phyloP scores from a whole-genome alignment of 1,140 invertebrate genomes.

The Orchestia grillus region DNA sequence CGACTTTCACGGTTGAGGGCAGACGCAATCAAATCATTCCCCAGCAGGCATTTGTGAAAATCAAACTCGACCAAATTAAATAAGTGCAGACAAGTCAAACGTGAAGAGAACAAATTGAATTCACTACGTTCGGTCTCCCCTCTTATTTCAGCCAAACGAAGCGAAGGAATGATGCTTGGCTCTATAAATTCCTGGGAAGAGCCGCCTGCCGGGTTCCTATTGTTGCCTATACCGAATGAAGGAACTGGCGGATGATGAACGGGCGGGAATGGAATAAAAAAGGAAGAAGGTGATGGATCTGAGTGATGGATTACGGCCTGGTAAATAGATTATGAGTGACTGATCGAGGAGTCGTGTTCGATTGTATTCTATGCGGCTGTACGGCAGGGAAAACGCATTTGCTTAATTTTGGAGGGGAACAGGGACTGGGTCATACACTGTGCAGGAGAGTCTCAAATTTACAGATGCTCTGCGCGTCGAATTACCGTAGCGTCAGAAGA shows the following conservation, averaged over 20 bases:
- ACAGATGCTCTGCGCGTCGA: neutral
- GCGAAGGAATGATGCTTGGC: neutral
- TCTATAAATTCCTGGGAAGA: neutral
- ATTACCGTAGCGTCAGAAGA: neutral
- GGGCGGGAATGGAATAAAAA: neutral
- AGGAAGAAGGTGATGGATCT: constrained; percentile 47
- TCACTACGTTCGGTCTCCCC: neutral
- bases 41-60: neutral
- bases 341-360: constrained; percentile 23
- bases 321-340: constrained; percentile 42
- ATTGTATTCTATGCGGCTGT: neutral
- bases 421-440: neutral
- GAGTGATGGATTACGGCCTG: neutral
- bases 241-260: neutral
- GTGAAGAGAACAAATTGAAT: neutral
- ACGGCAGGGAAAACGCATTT: neutral
- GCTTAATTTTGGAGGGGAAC: neutral
- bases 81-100: neutral
- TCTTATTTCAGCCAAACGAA: neutral
- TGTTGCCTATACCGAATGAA: neutral
- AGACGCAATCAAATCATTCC: neutral
- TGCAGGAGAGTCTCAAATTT: neutral
- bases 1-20: no score
- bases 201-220: neutral
- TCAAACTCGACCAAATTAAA: neutral